Percentiles rank a stretch among this genome's conserved stretches.
Conservation (phyloP, 2,797 vertebrate species). For the Danio choprae region DNA sequence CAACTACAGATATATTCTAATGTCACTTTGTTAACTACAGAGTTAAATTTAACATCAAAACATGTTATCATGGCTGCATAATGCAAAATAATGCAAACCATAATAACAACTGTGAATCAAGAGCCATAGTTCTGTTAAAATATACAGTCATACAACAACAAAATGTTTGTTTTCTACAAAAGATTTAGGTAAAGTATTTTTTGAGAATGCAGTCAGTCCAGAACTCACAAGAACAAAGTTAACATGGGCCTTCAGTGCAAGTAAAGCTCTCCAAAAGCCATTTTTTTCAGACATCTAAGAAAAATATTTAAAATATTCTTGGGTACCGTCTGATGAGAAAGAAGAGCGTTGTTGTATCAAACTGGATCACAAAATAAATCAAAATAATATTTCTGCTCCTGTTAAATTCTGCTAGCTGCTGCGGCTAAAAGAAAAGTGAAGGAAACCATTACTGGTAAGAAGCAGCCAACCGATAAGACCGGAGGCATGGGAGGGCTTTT, state of each 20-base stretch:
- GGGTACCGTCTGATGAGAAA: not conserved
- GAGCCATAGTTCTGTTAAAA: too few relatives aligned
- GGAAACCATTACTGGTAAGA: constrained; percentile 22
- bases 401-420: constrained; percentile 40
- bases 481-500: constrained; percentile 58
- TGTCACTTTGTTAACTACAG: too few relatives aligned
- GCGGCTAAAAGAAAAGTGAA: constrained; percentile 61
- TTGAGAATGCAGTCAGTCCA: constrained; percentile 26
- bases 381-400: not conserved
- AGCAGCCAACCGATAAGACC: constrained; percentile 2
- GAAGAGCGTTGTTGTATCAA: not conserved
- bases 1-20: too few relatives aligned
- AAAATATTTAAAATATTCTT: too few relatives aligned
- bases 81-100: too few relatives aligned
- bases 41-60: too few relatives aligned
- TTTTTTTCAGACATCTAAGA: not conserved
- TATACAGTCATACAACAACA: too few relatives aligned
- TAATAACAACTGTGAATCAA: too few relatives aligned
- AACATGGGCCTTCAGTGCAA: not conserved
- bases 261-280: not conserved
- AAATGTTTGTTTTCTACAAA: not conserved
- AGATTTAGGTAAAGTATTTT: not conserved
- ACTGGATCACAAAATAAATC: not conserved
- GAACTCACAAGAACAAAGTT: not conserved
- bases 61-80: too few relatives aligned